Percentiles rank a stretch among this genome's conserved stretches.
phyloP scores from a whole-genome alignment of 2,888 invertebrate genomes.

The Stomorhina lunata region DNA sequence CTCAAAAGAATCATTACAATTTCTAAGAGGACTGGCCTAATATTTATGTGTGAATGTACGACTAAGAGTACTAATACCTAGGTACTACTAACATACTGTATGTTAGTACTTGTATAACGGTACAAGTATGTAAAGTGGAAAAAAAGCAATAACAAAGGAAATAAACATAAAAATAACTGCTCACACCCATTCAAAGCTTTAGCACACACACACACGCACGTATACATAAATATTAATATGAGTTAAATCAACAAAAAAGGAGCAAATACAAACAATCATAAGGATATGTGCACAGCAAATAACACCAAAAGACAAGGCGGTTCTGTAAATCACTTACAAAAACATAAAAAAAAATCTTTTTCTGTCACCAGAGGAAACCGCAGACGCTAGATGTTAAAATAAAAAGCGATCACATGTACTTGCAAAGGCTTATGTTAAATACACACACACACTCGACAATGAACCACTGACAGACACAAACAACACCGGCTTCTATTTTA shows the following conservation, averaged over 20 bases:
- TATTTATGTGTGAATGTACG: not conserved
- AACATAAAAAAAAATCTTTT: not conserved
- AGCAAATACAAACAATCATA: too few relatives aligned
- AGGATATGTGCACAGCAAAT: too few relatives aligned
- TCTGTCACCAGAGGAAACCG: not conserved
- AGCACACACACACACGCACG: not conserved
- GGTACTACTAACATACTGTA: too few relatives aligned
- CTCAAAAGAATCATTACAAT: too few relatives aligned
- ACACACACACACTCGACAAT: too few relatives aligned
- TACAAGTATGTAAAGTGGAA: not conserved
- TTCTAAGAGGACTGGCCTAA: too few relatives aligned
- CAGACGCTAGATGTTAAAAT: not conserved
- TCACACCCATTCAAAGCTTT: constrained; percentile 20
- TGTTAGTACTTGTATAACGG: not conserved
- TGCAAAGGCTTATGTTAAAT: constrained; percentile 61
- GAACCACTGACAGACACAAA: too few relatives aligned
- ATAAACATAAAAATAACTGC: constrained; percentile 27
- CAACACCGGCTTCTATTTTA: not conserved
- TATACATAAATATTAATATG: constrained; percentile 22
- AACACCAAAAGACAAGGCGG: not conserved
- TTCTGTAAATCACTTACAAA: constrained; percentile 1
- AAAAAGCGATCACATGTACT: not conserved
- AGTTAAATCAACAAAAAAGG: constrained; percentile 16
- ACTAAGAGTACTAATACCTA: not conserved
- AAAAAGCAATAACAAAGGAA: constrained; percentile 7